Evolutionary conservation across 2,113 vertebrate species (phyloP), one percentile per base, ranked within the genome.

Genomic region (Danionella cerebrum): DNA sequence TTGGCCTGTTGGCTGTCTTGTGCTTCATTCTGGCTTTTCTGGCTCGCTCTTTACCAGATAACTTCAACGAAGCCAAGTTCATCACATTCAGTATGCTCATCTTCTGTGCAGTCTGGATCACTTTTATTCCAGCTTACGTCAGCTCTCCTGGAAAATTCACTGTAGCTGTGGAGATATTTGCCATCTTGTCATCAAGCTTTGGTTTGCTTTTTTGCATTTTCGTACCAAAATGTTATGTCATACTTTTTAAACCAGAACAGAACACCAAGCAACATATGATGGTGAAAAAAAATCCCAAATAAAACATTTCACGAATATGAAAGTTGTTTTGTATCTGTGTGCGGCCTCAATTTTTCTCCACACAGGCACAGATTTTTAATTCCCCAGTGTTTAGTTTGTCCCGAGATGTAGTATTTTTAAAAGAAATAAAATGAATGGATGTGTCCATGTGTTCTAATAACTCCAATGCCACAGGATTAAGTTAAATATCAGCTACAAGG

Each of bases 121-220:
- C 51, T 18, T 54, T 54, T 35, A 54, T 83, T n/a, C 85, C 85
- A 52, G 80, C 85, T 1, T 87, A 87, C 73, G 77, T 80, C 68
- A 85, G 85, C 65, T 82, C 85, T 71, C 84, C 85, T 22, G 84
- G 83, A 18, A 87, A 85, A 52, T 82, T 84, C 35, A 85, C 81
- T 42, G 85, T 87, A 0, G 85, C 85, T 52, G 85, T 87, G 27
- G 85, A 87, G 51, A 84, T 85, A 59, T 86, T 87, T 84, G 85
- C 85, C 1, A 87, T 87, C 52, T 19, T 85, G 4, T 79, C 82
- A 1, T 87, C 85, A 0, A 86, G 81, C 70, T 86, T 83, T 78
- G 83, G 79, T 57, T 38, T 57, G 8, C 11, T 57, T 22, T n/a
- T 57, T 1, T 57, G 53, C 8, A 59, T 84, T 69, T 87, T 87